These are phyloP conservation scores for Smittia sp. DNA, from an alignment of 2,888 invertebrate genomes.

Conservation along the genomic window DNA sequence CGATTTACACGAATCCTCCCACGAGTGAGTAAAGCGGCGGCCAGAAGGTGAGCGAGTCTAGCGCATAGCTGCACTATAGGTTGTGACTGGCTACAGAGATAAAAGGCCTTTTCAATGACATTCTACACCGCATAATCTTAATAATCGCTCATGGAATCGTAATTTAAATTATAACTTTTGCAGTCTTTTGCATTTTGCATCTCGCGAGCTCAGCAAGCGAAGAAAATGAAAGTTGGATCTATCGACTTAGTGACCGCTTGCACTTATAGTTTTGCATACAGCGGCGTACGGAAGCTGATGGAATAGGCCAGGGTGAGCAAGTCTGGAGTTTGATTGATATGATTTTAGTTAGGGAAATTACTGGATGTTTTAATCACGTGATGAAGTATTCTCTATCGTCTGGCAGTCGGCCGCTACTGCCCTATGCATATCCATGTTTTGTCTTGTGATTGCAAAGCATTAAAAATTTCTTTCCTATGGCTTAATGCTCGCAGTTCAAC, in stretches of 20 bases:
- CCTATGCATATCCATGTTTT: no score
- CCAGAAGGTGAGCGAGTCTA: conserved; percentile 38
- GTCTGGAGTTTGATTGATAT: no score
- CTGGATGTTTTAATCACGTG: no score
- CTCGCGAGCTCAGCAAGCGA: background rate
- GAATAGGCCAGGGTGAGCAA: no score
- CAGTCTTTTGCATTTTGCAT: background rate
- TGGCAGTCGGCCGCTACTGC: no score
- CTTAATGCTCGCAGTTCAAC: background rate
- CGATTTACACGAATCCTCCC: conserved; percentile 33
- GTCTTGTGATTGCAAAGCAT: background rate
- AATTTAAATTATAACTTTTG: conserved; percentile 35
- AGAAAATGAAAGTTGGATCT: conserved; percentile 6
- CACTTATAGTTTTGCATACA: background rate
- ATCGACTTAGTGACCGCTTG: background rate
- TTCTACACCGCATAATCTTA: conserved; percentile 11
- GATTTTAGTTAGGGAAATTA: no score
- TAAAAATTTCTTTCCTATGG: background rate
- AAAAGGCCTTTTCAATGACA: conserved; percentile 39
- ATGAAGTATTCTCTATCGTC: no score
- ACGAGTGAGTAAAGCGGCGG: conserved; percentile 10
- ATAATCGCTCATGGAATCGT: background rate
- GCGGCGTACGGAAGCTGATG: background rate
- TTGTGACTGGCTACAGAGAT: conserved; percentile 4
- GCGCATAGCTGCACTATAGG: background rate